Percentiles rank a stretch among this genome's conserved stretches.
Conservation (phyloP, 1,140 invertebrate species). For the Ceratitis capitata region DNA sequence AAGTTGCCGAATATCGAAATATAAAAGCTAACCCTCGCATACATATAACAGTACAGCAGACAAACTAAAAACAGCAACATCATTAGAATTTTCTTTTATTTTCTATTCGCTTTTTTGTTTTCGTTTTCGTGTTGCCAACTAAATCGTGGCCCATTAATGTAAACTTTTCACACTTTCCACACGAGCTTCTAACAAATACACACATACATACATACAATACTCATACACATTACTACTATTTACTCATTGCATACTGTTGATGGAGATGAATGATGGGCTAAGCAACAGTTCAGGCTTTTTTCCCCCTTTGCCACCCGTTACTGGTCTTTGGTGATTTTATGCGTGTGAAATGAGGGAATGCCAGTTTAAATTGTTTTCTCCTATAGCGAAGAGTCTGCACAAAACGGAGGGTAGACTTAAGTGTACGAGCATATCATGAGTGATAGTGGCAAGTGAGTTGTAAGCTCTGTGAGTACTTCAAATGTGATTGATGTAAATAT, state of each 20-base stretch:
- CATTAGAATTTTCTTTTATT: not conserved
- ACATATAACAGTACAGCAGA: not conserved
- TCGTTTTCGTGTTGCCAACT: not conserved
- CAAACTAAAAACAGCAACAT: not conserved
- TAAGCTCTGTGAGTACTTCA: not conserved
- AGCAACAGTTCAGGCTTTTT: not conserved
- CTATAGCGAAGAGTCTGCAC: not conserved
- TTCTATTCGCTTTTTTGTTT: not conserved
- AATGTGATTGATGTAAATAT: not conserved
- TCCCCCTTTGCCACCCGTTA: not conserved
- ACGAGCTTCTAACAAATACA: not conserved
- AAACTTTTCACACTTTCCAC: conserved; percentile 29
- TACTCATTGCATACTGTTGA: not conserved
- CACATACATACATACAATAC: not conserved
- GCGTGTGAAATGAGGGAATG: not conserved
- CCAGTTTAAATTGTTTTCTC: conserved; percentile 10
- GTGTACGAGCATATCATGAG: not conserved
- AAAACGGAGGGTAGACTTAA: not conserved
- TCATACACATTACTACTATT: not conserved
- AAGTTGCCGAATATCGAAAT: no score
- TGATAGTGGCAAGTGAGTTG: not conserved
- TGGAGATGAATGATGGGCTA: conserved; percentile 1
- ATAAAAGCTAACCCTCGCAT: not conserved
- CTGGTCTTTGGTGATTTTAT: not conserved
- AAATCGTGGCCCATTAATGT: conserved; percentile 17